Conservation (phyloP, 2,888 invertebrate genomes). For the Anorthoa munda region DNA sequence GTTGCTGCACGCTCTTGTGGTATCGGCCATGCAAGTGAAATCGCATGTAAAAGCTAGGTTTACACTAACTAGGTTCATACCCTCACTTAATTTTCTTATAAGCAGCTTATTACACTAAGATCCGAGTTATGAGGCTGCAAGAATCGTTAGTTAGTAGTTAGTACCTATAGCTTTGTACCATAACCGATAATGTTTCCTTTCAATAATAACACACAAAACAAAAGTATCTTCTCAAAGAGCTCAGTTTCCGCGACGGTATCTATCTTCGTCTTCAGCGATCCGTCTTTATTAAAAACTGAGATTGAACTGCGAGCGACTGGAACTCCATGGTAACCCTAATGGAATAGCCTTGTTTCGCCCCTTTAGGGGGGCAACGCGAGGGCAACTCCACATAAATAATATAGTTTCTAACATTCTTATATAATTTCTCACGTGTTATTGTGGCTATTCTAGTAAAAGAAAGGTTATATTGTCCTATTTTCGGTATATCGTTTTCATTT, state of each 20-base stretch:
- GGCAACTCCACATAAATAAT: conserved; percentile 39
- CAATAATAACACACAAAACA: no score
- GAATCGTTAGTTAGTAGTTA: background rate
- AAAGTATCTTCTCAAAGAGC: no score
- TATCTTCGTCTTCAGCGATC: conserved; percentile 21
- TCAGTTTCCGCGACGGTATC: background rate
- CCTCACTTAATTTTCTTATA: background rate
- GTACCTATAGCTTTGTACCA: no score
- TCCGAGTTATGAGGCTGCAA: background rate
- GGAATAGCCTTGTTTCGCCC: conserved; percentile 54
- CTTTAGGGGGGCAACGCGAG: background rate
- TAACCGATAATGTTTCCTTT: background rate
- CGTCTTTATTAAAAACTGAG: conserved; percentile 47
- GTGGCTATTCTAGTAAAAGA: background rate
- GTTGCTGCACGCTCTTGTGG: no score
- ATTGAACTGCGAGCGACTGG: conserved; percentile 34
- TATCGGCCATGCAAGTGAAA: no score
- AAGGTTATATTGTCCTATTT: background rate
- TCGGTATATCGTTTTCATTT: background rate
- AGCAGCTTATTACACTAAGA: background rate
- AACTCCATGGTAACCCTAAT: conserved; percentile 50
- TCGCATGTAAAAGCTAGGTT: no score
- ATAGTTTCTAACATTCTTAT: conserved; percentile 31
- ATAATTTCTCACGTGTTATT: conserved; percentile 7
- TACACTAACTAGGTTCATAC: no score